These are phyloP conservation scores for Melanostoma scalare DNA, from an alignment of 2,888 invertebrate species.

Conservation along the genomic window DNA sequence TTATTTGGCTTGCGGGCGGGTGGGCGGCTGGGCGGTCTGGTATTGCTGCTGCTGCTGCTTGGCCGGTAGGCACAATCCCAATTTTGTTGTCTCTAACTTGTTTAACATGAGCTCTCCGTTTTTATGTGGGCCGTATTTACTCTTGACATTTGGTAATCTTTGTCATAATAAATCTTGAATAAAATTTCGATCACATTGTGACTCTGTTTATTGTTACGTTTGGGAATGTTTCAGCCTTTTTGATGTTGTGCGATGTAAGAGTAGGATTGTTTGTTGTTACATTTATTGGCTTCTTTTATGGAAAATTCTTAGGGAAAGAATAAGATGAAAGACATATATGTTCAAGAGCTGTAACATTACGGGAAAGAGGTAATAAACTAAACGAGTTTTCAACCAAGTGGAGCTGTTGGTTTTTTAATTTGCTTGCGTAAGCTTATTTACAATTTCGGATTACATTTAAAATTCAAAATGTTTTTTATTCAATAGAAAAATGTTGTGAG, in stretches of 20 bases:
- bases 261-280: constrained; percentile 26
- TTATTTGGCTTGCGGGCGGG: constrained; percentile 46
- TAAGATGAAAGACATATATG: constrained; percentile 6
- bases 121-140: constrained; percentile 53
- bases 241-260: constrained; percentile 65
- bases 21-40: background rate
- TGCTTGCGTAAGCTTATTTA: constrained; percentile 42
- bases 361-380: constrained; percentile 41
- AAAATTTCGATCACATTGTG: constrained; percentile 70
- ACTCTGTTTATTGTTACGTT: constrained; percentile 60
- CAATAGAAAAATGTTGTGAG: too few relatives aligned
- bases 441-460: constrained; percentile 33
- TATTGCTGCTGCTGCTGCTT: background rate
- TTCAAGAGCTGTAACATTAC: constrained; percentile 20
- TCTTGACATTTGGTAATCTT: constrained; percentile 71
- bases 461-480: constrained; percentile 4
- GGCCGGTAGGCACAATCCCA: constrained; percentile 34
- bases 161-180: constrained; percentile 71
- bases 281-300: constrained; percentile 34
- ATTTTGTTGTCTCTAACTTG: constrained; percentile 70
- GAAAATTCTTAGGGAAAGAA: constrained; percentile 1
- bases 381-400: constrained; percentile 23
- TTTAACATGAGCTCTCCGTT: constrained; percentile 51
- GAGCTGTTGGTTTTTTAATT: constrained; percentile 45
- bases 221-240: constrained; percentile 62